Conservation (phyloP, 2,797 vertebrate species). For the Sebastes jordani region DNA sequence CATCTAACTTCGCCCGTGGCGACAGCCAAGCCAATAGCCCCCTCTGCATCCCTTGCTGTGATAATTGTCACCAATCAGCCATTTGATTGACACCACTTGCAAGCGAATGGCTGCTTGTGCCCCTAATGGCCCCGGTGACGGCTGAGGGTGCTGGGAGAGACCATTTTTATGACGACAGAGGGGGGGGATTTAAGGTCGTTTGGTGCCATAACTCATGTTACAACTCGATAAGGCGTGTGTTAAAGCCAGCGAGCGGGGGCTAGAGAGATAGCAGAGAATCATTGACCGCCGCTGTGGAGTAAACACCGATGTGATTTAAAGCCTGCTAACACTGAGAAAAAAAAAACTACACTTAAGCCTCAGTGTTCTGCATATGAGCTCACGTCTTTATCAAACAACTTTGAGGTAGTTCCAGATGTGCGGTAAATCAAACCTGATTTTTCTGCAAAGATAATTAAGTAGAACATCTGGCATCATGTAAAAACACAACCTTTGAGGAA, state of each 20-base stretch:
- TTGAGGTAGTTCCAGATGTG: background rate
- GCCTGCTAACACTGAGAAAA: background rate
- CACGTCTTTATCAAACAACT: background rate
- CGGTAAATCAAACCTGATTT: background rate
- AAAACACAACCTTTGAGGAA: conserved; percentile 7
- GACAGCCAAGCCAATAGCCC: conserved; percentile 40
- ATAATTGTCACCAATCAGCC: conserved; percentile 61
- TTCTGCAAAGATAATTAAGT: background rate
- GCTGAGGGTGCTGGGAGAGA: conserved; percentile 12
- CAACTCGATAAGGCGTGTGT: conserved; percentile 31
- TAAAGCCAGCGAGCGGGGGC: conserved; percentile 31
- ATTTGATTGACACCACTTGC: conserved; percentile 44
- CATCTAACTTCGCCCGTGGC: conserved; percentile 18
- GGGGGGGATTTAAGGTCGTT: conserved; percentile 22
- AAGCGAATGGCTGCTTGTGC: conserved; percentile 28
- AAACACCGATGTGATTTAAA: conserved; percentile 37
- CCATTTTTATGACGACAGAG: conserved; percentile 12
- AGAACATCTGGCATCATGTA: conserved; percentile 19
- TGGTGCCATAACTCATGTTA: conserved; percentile 33
- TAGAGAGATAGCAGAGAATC: conserved; percentile 31
- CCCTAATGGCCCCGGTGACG: conserved; percentile 17
- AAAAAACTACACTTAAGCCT: background rate
- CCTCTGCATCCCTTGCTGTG: conserved; percentile 34
- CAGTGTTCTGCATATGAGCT: background rate
- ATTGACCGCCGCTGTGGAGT: conserved; percentile 13